Conservation (phyloP, 2,797 vertebrate genomes). For the Siniperca scherzeri region DNA sequence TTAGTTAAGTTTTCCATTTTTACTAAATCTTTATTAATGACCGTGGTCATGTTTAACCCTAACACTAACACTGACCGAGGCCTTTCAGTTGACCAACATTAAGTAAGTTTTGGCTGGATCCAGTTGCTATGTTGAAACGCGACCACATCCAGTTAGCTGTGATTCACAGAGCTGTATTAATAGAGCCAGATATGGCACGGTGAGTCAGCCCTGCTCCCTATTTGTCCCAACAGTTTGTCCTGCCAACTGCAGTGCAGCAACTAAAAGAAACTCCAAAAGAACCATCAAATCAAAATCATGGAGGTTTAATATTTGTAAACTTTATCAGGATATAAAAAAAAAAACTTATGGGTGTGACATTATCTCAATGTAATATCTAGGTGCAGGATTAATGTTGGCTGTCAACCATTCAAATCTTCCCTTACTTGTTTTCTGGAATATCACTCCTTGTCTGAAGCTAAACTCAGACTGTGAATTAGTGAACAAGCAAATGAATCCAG, state of each 20-base stretch:
- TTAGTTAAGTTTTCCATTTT: background rate
- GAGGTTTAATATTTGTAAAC: background rate
- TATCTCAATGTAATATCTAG: background rate
- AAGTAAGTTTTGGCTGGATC: constrained; percentile 15
- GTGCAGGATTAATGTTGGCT: background rate
- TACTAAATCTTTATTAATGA: background rate
- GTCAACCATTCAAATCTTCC: background rate
- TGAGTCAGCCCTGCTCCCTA: constrained; percentile 32
- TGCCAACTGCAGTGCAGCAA: constrained; percentile 15
- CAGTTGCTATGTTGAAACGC: constrained; percentile 7
- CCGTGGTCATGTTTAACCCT: no score
- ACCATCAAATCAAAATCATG: background rate
- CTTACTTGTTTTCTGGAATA: background rate
- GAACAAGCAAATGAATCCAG: background rate
- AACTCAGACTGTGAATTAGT: background rate
- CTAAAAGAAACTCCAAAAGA: background rate
- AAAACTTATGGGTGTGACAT: background rate
- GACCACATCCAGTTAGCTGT: constrained; percentile 22
- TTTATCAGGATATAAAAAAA: background rate
- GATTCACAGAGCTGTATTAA: constrained; percentile 29
- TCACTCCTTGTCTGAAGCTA: background rate
- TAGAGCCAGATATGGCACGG: constrained; percentile 27
- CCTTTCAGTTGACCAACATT: background rate
- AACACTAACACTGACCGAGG: background rate
- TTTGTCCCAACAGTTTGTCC: constrained; percentile 35